Base-by-base conservation (phyloP, 2,797 vertebrate genomes). In the Prionace glauca region DNA sequence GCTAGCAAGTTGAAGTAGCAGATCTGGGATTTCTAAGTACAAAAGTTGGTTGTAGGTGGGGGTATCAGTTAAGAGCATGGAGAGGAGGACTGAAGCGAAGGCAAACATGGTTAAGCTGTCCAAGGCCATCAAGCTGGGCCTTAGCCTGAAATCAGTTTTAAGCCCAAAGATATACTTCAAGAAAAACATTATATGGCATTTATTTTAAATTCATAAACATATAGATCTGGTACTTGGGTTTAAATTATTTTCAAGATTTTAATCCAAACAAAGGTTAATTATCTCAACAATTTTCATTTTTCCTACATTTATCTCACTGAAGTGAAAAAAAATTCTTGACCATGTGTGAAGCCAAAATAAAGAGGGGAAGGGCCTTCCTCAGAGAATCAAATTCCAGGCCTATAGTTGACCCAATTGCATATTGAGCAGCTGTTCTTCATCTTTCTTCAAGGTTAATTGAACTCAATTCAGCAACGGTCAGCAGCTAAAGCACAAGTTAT, bases 281-380 rank as follows among this genome's bases (percentile, higher is more conserved):
- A 84, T 41, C 79, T 84, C n/a, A 84, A 41, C 36, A 41, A 41
- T 84, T 41, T 84, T 79, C 77, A 81, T 41, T 84, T 84, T 84
- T 4, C 79, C 18, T 84, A 8, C 20, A 8, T 84, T 84, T 84
- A 84, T 20, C 18, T 41, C 36, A 45, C 79, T 41, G 18, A 84
- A 22, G 16, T 3, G 18, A 18, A 84, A 84, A 81, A 41, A 74
- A 74, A 20, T 41, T 84, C 16, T 84, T 41, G 41, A 84, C 79
- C 41, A 45, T 84, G 20, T 22, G 1, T 84, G 79, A 84, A 84
- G 79, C 79, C 79, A 84, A 84, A 84, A 84, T 84, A 84, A 84
- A 84, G 79, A 84, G 36, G 79, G 79, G n/a, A 41, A 84, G 79
- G 79, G 79, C 79, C 79, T 84, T 84, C 79, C 79, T 84, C 36